Evolutionary conservation across 2,797 vertebrate genomes (phyloP).

Genomic region (Peromyscus eremicus): DNA sequence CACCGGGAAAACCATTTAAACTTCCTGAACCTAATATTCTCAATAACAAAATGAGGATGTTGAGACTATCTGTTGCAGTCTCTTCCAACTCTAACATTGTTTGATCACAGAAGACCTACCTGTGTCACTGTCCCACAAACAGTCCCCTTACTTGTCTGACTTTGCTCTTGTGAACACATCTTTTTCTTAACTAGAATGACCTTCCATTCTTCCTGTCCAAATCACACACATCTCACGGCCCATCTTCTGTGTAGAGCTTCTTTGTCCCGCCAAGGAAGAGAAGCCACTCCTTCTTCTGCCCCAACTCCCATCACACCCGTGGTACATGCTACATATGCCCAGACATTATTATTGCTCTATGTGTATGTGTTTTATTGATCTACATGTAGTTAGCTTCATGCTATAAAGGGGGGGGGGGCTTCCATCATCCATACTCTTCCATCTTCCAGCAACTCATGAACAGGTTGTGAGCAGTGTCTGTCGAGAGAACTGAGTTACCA

Average conservation of each 20-base stretch:
- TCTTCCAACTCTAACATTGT: background rate
- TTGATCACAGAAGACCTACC: background rate
- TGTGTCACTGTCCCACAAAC: conserved; percentile 11
- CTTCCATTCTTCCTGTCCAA: conserved; percentile 48
- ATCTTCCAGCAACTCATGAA: background rate
- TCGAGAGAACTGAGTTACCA: background rate
- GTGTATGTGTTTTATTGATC: background rate
- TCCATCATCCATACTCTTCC: background rate
- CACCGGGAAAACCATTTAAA: background rate
- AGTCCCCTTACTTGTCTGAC: background rate
- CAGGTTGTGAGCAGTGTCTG: background rate
- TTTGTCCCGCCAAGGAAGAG: background rate
- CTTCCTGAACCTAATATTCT: background rate
- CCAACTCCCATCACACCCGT: background rate
- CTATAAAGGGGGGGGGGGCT: background rate
- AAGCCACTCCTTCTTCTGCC: background rate
- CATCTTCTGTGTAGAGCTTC: conserved; percentile 8
- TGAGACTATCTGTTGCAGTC: background rate
- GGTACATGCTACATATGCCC: background rate
- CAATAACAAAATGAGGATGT: conserved; percentile 16
- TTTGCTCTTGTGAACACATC: background rate
- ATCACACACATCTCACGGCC: background rate
- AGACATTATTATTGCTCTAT: background rate
- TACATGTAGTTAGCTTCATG: background rate
- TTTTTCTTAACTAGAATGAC: conserved; percentile 7